Percentiles rank a stretch among this genome's conserved stretches.
Conservation (phyloP, 2,888 invertebrate genomes). For the Tachystola acroxantha region DNA sequence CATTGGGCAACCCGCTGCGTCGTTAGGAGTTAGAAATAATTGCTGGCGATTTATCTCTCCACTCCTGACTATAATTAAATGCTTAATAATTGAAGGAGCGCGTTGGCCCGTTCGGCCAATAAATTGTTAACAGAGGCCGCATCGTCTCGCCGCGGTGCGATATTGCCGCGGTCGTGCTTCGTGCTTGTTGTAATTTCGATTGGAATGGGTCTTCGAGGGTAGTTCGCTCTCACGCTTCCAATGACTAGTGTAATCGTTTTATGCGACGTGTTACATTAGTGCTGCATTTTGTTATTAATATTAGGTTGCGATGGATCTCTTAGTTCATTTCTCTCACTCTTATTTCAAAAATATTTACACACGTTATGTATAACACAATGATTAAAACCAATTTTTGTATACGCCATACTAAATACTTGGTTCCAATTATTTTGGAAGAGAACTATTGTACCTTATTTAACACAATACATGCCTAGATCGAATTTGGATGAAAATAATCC, state of each 20-base stretch:
- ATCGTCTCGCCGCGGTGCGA: slow-evolving; percentile 35
- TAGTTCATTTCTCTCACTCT: too few relatives aligned
- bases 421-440: too few relatives aligned
- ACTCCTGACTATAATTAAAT: slow-evolving; percentile 64
- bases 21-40: slow-evolving; percentile 66
- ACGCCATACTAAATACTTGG: too few relatives aligned
- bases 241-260: slow-evolving; percentile 54
- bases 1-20: slow-evolving; percentile 55
- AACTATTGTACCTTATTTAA: too few relatives aligned
- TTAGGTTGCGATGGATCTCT: too few relatives aligned
- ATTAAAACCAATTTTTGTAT: too few relatives aligned
- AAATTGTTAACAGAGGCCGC: slow-evolving; percentile 43
- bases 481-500: too few relatives aligned
- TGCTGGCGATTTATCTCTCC: slow-evolving; percentile 60
- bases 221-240: slow-evolving; percentile 68
- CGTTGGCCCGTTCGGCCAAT: slow-evolving; percentile 44
- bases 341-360: too few relatives aligned
- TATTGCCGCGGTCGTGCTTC: slow-evolving; percentile 58
- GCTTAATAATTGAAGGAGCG: slow-evolving; percentile 66
- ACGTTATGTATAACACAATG: too few relatives aligned
- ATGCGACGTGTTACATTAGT: slow-evolving; percentile 51
- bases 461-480: too few relatives aligned
- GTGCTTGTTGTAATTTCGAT: slow-evolving; percentile 64
- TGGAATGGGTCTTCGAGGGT: slow-evolving; percentile 49
- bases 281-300: slow-evolving; percentile 16